Percentiles rank a stretch among this genome's conserved stretches.
Conservation (phyloP, 2,797 vertebrate species). For the Aselliscus stoliczkanus region DNA sequence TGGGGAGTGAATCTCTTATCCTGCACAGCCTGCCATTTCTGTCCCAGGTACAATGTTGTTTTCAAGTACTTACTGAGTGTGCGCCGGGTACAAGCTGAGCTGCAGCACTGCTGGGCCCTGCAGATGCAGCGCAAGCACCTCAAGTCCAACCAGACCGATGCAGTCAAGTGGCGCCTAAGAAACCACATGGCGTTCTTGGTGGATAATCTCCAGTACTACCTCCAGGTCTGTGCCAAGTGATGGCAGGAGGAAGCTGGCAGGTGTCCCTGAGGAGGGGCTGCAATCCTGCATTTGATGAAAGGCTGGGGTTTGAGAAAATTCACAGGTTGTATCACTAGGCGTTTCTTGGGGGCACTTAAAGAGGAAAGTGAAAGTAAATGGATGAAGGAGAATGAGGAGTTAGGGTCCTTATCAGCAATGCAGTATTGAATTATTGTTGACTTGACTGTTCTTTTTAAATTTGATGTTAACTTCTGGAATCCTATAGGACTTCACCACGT, state of each 20-base stretch:
- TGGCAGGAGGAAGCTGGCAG: background rate
- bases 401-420: background rate
- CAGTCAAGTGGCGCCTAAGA: conserved; percentile 93
- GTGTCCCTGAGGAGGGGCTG: background rate
- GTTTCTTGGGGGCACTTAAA: background rate
- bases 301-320: background rate
- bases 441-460: background rate
- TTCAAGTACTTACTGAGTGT: conserved; percentile 97
- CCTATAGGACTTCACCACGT: background rate
- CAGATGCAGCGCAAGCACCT: conserved; percentile 98
- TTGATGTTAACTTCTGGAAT: background rate
- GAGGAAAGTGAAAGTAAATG: background rate
- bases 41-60: conserved; percentile 93
- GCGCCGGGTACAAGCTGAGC: conserved; percentile 94
- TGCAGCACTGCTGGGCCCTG: conserved; percentile 98
- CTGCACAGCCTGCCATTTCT: background rate
- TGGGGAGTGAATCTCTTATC: background rate
- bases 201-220: conserved; percentile 98
- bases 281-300: background rate
- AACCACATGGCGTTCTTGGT: conserved; percentile 99
- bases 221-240: conserved; percentile 87
- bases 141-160: conserved; percentile 91
- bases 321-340: background rate
- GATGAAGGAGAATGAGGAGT: background rate
- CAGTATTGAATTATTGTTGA: background rate